These are phyloP conservation scores for Suillia variegata DNA, from an alignment of 2,888 invertebrate genomes.

Conservation along the genomic window DNA sequence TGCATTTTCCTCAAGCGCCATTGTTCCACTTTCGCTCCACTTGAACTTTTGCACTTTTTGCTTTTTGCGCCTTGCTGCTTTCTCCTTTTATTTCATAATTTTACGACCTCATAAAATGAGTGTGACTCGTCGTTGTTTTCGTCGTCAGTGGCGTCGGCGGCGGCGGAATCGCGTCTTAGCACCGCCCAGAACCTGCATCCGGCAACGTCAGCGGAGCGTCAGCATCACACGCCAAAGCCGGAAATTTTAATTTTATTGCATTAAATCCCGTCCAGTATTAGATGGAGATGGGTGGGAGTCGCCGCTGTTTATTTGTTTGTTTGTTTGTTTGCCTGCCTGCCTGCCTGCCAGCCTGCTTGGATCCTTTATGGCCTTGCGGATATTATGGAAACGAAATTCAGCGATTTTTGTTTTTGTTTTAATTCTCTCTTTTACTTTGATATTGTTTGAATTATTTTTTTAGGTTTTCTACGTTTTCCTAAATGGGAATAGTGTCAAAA, in stretches of 20 bases:
- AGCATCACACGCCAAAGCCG: background rate
- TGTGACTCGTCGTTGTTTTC: background rate
- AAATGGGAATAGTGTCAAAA: too few species aligned
- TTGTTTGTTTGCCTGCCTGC: background rate
- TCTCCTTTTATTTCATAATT: constrained; percentile 1
- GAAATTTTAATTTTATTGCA: background rate
- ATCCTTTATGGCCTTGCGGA: too few species aligned
- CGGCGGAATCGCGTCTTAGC: background rate
- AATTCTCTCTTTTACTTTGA: too few species aligned
- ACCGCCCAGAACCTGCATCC: background rate
- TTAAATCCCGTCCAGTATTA: background rate
- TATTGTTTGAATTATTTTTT: too few species aligned
- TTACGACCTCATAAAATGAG: background rate
- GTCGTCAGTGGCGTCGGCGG: too few species aligned
- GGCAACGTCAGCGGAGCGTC: background rate
- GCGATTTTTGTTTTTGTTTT: too few species aligned
- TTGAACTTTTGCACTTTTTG: constrained; percentile 2
- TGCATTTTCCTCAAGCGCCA: background rate
- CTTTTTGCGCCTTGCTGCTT: background rate
- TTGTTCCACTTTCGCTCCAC: constrained; percentile 2
- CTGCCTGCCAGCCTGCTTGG: background rate
- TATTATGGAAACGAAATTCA: too few species aligned
- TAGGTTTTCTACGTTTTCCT: too few species aligned
- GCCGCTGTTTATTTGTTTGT: background rate
- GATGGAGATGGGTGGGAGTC: background rate